Percentiles rank a stretch among this genome's conserved stretches.
These are phyloP conservation scores for Leptocoma aspasia DNA, from an alignment of 2,113 vertebrate genomes.

Conservation along the genomic window DNA sequence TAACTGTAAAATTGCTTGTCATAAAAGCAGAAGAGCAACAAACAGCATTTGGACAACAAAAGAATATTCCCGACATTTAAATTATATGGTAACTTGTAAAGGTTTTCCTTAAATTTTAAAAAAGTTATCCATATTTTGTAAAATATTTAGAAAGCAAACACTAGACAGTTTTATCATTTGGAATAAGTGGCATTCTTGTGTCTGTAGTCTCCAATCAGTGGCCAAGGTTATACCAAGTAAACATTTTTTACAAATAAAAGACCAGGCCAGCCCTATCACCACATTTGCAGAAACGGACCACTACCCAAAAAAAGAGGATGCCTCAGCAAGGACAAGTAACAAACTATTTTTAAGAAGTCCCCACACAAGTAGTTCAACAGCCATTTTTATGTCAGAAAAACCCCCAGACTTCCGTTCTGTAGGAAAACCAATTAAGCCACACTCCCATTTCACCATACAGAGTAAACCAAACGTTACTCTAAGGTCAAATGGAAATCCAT, in stretches of 20 bases:
- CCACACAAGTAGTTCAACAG: neutral
- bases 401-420: neutral
- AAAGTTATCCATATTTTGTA: neutral
- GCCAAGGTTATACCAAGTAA: neutral
- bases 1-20: neutral
- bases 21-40: neutral
- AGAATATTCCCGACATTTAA: neutral
- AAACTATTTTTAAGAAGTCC: neutral
- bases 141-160: neutral
- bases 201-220: neutral
- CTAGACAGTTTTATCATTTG: neutral
- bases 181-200: neutral
- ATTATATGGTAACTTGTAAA: neutral
- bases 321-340: neutral
- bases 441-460: neutral
- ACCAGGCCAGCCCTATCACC: neutral
- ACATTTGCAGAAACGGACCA: neutral
- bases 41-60: neutral
- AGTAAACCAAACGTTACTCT: neutral
- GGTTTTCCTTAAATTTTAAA: neutral
- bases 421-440: neutral
- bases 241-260: neutral
- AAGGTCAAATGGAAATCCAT: neutral
- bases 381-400: neutral
- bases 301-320: neutral